Percentiles rank a stretch among this genome's conserved stretches.
Evolutionary conservation across 1,140 invertebrate species (phyloP).

Genomic region (Lepidotrigona ventralis): DNA sequence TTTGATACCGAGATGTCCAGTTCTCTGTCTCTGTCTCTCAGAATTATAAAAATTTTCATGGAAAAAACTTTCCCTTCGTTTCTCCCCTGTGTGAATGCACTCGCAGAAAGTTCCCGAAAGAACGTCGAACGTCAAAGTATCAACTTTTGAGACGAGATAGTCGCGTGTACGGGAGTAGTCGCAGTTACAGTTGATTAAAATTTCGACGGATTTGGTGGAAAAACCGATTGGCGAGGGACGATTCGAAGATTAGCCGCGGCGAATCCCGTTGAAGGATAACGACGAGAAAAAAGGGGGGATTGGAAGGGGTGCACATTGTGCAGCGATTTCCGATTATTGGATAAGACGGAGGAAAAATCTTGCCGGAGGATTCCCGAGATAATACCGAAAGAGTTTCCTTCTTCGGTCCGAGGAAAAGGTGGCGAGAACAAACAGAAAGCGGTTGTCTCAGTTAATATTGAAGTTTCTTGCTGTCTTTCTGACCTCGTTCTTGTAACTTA

Average conservation of each 20-base stretch:
- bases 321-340: conserved; percentile 52
- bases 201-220: neutral
- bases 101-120: neutral
- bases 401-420: conserved; percentile 56
- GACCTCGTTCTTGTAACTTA: conserved; percentile 52
- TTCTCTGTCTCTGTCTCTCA: no score
- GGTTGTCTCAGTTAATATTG: conserved; percentile 74
- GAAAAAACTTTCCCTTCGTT: neutral
- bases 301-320: neutral
- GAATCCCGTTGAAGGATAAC: neutral
- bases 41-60: neutral
- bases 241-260: neutral
- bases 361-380: conserved; percentile 23
- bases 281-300: neutral
- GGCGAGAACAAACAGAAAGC: conserved; percentile 58
- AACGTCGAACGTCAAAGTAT: no score
- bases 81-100: neutral
- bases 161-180: no score
- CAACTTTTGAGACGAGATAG: no score
- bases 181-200: neutral
- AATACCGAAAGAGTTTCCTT: conserved; percentile 40
- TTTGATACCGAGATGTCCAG: neutral
- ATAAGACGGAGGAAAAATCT: conserved; percentile 34
- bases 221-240: neutral
- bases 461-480: conserved; percentile 63